Conservation (phyloP, 2,113 vertebrate genomes). For the Nettapus auritus region DNA sequence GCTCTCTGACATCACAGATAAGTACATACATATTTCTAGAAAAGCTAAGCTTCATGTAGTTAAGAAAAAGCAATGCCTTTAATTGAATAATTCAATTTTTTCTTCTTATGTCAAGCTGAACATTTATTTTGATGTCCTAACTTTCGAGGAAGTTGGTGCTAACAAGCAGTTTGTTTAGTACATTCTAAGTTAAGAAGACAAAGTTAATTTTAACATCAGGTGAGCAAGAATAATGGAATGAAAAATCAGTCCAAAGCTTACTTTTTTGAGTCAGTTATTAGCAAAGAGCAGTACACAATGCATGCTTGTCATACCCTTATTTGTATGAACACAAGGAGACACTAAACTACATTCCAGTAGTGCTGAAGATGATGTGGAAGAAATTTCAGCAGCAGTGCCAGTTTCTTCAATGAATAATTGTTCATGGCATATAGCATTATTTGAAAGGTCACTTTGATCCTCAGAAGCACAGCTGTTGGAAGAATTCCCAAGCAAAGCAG, state of each 20-base stretch:
- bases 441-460: constrained; percentile 74
- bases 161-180: constrained; percentile 48
- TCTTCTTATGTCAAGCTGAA: background rate
- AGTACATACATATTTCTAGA: background rate
- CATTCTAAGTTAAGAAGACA: background rate
- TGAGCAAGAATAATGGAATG: background rate
- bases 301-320: constrained; percentile 80
- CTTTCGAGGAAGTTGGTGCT: background rate
- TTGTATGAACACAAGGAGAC: constrained; percentile 72
- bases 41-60: background rate
- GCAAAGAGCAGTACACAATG: constrained; percentile 42
- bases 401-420: constrained; percentile 73
- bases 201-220: constrained; percentile 31
- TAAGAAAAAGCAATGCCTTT: constrained; percentile 24
- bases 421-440: constrained; percentile 59
- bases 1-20: background rate
- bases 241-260: constrained; percentile 8
- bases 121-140: background rate
- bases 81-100: background rate
- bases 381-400: constrained; percentile 55
- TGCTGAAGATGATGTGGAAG: constrained; percentile 69
- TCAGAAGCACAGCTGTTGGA: constrained; percentile 75
- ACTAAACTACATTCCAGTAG: constrained; percentile 72
- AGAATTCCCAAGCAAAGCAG: constrained; percentile 69
- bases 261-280: constrained; percentile 50